Base-by-base conservation (phyloP, 1,140 invertebrate species). In the Samia ricini region DNA sequence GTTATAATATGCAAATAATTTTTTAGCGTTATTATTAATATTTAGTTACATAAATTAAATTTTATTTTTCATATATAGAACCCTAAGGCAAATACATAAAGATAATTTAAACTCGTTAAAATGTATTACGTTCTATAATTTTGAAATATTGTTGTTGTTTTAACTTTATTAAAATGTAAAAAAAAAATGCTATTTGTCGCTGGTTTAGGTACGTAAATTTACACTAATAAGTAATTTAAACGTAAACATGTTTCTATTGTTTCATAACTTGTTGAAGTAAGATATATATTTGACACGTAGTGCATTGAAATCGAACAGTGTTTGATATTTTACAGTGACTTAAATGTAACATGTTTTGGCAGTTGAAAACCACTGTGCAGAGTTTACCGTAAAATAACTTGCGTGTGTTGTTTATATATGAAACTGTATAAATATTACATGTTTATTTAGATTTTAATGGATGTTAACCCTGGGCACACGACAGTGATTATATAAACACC, bases 401-500 rank as follows among this genome's bases (percentile, higher is more conserved):
- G 4, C 10, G 12, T 42, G 4, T 12, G 33, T 42, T 15, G 15
- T 42, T 42, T 42, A 0, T 15, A 42, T 42, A 42, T 15, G 4
- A 42, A 42, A 42, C 4, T 4, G 4, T 42, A 42, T 42, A 42
- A 42, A 4, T 42, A 15, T 15, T 15, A 42, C 4, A 42, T 42
- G 33, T 42, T 10, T 42, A 42, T 42, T 42, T 12, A 42, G 33
- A 15, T 42, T 12, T 15, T 42, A 42, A 42, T 42, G 2, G 0
- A 42, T 42, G 15, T 15, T 15, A 42, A 15, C 33, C 33, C 33
- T 42, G 33, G 33, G n/a, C 8, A 42, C 12, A 42, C 33, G 33
- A 42, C 33, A 12, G 33, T 56, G 55, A 71, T 74, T 74, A 66
- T 58, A 66, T 69, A 74, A 71, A 61, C 22, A 33, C 36, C 29